phyloP scores from a whole-genome alignment of 1,140 invertebrate genomes.

The Diuraphis noxia region DNA sequence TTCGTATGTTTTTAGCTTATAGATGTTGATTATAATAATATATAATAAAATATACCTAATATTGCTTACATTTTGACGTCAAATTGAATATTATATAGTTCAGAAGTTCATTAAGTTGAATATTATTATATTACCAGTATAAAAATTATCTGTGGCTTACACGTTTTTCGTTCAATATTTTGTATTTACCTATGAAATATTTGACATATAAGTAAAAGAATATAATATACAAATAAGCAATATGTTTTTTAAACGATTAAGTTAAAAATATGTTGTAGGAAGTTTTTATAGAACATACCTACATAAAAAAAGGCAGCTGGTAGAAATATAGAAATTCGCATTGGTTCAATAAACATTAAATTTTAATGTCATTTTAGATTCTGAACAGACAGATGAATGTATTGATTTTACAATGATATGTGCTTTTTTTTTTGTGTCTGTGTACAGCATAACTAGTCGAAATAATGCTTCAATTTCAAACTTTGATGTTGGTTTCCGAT shows the following conservation, averaged over 20 bases:
- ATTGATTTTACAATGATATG: no score
- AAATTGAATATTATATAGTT: neutral
- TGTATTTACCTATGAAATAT: neutral
- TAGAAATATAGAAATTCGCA: neutral
- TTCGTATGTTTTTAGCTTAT: neutral
- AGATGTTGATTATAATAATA: no score
- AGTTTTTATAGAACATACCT: neutral
- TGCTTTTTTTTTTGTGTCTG: no score
- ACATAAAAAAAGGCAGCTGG: neutral
- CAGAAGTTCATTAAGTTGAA: neutral
- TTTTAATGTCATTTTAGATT: neutral
- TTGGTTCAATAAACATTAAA: conserved; percentile 20
- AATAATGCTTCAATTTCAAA: no score
- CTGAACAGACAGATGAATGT: no score
- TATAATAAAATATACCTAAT: neutral
- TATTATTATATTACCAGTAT: neutral
- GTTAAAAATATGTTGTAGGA: neutral
- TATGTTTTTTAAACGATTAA: neutral
- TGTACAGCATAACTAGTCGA: no score
- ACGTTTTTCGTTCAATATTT: neutral
- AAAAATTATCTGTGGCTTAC: neutral
- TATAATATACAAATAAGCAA: neutral
- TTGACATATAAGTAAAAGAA: neutral
- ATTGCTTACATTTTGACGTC: no score
- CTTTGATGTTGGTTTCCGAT: no score